Base-by-base conservation (phyloP, 2,113 vertebrate genomes). In the Equus przewalskii region DNA sequence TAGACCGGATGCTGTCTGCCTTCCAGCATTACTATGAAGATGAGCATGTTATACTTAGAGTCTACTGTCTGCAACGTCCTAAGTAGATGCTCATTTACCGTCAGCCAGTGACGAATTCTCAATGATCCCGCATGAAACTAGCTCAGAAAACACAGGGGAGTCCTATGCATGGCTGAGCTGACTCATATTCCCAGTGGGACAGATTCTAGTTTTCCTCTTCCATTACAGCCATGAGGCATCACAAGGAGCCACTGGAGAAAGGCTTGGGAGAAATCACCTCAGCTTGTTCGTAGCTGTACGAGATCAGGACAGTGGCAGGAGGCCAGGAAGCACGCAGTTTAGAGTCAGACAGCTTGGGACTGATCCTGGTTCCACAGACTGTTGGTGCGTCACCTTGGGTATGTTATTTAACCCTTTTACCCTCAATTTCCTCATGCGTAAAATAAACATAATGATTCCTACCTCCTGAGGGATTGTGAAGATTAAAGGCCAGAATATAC, bases 271-370 rank as follows among this genome's bases (percentile, higher is more conserved):
- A 82, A 26, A 24, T 54, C 1, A 2, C 28, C 28, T 64, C 1
- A 5, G 28, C 28, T 11, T 0, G 13, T 3, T 36, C 46, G 26
- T 6, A 4, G 3, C 28, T 11, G 33, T 41, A 9, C 46, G 13
- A 13, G 30, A 21, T 26, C 12, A 2, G 22, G 19, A 67, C 2
- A 5, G 22, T 2, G 2, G 28, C 11, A 0, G 36, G 30, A 18
- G 36, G 33, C 14, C 13, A 2, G 30, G 46, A 6, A 21, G 67
- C 18, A 12, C 16, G 22, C 58, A 46, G 12, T 15, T 41, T 30
- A 26, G 30, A 67, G 30, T 56, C 15, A 44, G 92, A 54, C 26
- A 15, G 21, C 28, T 30, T 54, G 70, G 79, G 44, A 60, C 16
- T 1, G 0, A 3, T 56, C 67, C 69, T 30, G 21, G 28, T 30